Conservation (phyloP, 2,113 vertebrate genomes). For the Athene cunicularia region DNA sequence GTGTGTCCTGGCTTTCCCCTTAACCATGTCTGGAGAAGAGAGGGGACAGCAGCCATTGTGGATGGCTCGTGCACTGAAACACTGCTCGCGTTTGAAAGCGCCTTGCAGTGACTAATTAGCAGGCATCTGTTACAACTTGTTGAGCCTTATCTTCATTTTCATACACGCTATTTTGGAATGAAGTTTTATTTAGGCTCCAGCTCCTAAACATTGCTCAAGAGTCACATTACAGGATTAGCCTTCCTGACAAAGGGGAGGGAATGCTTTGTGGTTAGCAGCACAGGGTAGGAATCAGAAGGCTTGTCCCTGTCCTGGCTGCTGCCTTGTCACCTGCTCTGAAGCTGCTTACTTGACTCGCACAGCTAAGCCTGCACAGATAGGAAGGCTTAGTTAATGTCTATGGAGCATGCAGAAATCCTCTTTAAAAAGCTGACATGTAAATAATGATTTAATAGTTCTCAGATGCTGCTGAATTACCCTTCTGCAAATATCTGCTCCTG, state of each 20-base stretch:
- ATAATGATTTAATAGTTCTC: not conserved
- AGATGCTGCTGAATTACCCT: not conserved
- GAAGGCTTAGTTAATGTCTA: not conserved
- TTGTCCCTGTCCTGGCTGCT: not conserved
- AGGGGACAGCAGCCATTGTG: not conserved
- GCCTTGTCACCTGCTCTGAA: not conserved
- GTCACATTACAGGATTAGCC: constrained; percentile 64
- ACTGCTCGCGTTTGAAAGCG: not conserved
- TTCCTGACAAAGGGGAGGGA: constrained; percentile 51
- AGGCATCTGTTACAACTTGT: constrained; percentile 71
- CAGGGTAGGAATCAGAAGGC: not conserved
- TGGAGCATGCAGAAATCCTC: not conserved
- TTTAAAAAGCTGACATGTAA: not conserved
- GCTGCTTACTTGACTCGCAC: not conserved
- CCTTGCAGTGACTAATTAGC: constrained; percentile 60
- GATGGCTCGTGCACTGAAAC: not conserved
- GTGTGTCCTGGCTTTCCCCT: not conserved
- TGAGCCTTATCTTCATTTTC: constrained; percentile 71
- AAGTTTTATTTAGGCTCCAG: constrained; percentile 59
- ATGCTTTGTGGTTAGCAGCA: constrained; percentile 34
- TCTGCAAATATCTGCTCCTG: not conserved
- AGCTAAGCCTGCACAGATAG: not conserved
- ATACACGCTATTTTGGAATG: constrained; percentile 59
- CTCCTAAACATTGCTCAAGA: constrained; percentile 52
- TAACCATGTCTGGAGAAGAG: not conserved